Evolutionary conservation across 2,888 invertebrate genomes (phyloP).

Genomic region (Lumbricus terrestris): DNA sequence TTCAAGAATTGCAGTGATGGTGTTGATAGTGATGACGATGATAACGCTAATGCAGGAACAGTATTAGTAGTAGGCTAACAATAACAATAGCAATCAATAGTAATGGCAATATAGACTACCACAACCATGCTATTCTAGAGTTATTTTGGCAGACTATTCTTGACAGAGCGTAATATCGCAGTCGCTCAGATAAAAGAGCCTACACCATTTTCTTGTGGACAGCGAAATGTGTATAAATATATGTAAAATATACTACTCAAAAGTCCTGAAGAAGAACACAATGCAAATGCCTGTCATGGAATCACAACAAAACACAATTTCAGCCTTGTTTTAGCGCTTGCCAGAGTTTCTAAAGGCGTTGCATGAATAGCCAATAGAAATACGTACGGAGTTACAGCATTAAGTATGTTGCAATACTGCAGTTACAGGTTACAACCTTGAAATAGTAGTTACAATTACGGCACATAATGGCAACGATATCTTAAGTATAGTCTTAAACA

Average conservation of each 20-base stretch:
- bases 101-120: not conserved
- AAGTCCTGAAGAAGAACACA: not conserved
- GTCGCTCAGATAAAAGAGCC: not conserved
- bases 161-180: not conserved
- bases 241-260: no score
- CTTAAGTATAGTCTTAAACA: not conserved
- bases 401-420: no score
- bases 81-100: not conserved
- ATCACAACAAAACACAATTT: not conserved
- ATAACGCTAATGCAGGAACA: not conserved
- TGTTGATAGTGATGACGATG: no score
- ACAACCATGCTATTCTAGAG: not conserved
- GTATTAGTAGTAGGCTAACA: not conserved
- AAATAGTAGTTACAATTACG: not conserved
- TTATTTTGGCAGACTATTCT: not conserved
- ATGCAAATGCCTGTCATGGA: not conserved
- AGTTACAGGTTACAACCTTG: not conserved
- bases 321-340: not conserved
- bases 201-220: not conserved
- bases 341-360: not conserved
- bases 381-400: no score
- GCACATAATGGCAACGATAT: not conserved
- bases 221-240: not conserved
- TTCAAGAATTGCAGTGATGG: not conserved
- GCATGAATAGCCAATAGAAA: no score